Conservation (phyloP, 1,140 invertebrate genomes). For the Drosophila subpulchrella region DNA sequence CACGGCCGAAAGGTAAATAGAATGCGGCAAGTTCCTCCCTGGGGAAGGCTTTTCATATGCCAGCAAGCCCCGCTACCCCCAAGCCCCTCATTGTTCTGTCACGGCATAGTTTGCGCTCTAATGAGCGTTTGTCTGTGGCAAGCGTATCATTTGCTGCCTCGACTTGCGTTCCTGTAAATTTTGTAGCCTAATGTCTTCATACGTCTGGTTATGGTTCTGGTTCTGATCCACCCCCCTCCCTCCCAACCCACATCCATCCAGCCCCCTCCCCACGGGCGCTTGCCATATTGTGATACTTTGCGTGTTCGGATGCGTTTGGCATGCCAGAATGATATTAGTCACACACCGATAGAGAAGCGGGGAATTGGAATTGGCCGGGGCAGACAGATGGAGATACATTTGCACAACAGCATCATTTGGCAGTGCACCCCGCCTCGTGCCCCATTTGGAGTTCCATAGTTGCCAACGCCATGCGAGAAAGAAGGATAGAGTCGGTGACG, state of each 20-base stretch:
- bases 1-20: conserved; percentile 74
- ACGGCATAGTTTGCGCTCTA: conserved; percentile 55
- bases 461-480: background rate
- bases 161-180: conserved; percentile 30
- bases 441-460: background rate
- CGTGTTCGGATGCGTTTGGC: conserved; percentile 70
- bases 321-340: conserved; percentile 79
- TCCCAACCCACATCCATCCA: background rate
- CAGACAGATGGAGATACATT: conserved; percentile 41
- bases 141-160: conserved; percentile 59
- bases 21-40: conserved; percentile 54
- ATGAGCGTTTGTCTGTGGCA: conserved; percentile 63
- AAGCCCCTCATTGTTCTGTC: conserved; percentile 1
- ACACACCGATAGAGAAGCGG: conserved; percentile 29
- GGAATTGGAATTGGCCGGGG: background rate
- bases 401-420: conserved; percentile 21
- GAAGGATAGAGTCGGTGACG: background rate
- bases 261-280: background rate
- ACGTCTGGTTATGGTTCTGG: conserved; percentile 7
- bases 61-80: background rate
- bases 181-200: conserved; percentile 60
- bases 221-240: background rate
- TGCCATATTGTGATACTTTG: conserved; percentile 54
- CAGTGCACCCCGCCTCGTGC: too few relatives aligned
- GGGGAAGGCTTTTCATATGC: conserved; percentile 58